Evolutionary conservation across 2,797 vertebrate genomes (phyloP).

Genomic region (Sarcophilus harrisii): DNA sequence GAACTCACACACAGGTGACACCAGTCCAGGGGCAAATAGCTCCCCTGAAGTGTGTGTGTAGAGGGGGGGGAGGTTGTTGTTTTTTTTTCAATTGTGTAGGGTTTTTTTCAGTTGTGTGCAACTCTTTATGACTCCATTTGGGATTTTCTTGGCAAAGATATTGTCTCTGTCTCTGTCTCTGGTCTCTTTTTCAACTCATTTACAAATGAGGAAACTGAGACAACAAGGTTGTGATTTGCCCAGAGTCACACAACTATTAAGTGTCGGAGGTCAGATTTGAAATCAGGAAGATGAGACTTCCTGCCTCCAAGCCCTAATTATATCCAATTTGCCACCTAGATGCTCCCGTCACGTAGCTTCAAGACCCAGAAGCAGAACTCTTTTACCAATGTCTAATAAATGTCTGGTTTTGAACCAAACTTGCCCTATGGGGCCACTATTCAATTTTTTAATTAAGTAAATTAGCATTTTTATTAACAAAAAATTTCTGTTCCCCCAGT

Average conservation of each 20-base stretch:
- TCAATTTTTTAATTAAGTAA: neutral
- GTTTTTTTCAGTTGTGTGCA: neutral
- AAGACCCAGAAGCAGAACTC: neutral
- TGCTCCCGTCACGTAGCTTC: neutral
- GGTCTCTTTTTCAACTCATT: neutral
- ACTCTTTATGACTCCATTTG: neutral
- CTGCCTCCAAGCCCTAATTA: neutral
- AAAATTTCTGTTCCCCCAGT: neutral
- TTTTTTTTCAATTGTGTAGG: neutral
- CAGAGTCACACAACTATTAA: neutral
- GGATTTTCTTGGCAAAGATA: neutral
- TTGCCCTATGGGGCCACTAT: neutral
- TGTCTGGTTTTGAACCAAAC: neutral
- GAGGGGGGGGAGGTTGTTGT: neutral
- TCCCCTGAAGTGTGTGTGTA: neutral
- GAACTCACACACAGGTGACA: slow-evolving; percentile 91
- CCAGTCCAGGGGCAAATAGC: neutral
- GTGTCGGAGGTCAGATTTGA: neutral
- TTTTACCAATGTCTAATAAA: neutral
- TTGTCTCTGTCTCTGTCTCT: no score
- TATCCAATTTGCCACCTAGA: neutral
- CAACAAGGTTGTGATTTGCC: neutral
- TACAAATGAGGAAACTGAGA: neutral
- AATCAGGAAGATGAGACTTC: neutral
- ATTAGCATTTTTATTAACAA: neutral